These are phyloP conservation scores for Pantala flavescens DNA, from an alignment of 1,140 invertebrate genomes.

Conservation along the genomic window DNA sequence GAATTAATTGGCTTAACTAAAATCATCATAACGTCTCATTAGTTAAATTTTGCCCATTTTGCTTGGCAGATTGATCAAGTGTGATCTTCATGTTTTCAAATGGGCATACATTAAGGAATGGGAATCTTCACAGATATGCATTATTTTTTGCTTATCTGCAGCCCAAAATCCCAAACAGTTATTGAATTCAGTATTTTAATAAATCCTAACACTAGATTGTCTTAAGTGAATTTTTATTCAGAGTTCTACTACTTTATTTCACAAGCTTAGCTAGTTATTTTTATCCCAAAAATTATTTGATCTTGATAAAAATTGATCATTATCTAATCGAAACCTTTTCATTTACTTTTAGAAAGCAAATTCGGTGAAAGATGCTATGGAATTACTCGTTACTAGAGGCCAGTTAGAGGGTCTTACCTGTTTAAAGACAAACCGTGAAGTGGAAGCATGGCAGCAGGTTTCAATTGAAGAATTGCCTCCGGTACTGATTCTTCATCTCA, in stretches of 20 bases:
- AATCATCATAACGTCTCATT: too few relatives aligned
- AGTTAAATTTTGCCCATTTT: not conserved
- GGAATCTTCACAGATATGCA: not conserved
- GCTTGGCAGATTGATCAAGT: not conserved
- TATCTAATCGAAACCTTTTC: not conserved
- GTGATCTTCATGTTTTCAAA: not conserved
- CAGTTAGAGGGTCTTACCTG: slow-evolving; percentile 75
- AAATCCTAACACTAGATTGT: too few relatives aligned
- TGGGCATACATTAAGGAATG: not conserved
- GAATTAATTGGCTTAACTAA: too few relatives aligned
- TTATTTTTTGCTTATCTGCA: slow-evolving; percentile 21
- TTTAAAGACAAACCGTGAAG: slow-evolving; percentile 64
- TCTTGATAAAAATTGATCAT: too few relatives aligned
- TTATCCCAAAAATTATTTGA: too few relatives aligned
- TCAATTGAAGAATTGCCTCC: slow-evolving; percentile 76
- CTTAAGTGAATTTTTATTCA: too few relatives aligned
- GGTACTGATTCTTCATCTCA: slow-evolving; percentile 73
- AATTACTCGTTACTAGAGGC: slow-evolving; percentile 71
- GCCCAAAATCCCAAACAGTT: slow-evolving; percentile 26
- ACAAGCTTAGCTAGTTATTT: too few relatives aligned
- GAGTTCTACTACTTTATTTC: too few relatives aligned
- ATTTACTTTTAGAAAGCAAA: slow-evolving; percentile 57
- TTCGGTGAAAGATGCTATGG: slow-evolving; percentile 74
- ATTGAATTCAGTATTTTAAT: too few relatives aligned
- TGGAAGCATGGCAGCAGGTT: slow-evolving; percentile 76